Percentiles rank a stretch among this genome's conserved stretches.
These are phyloP conservation scores for Callospermophilus lateralis DNA, from an alignment of 2,113 vertebrate species.

Conservation along the genomic window DNA sequence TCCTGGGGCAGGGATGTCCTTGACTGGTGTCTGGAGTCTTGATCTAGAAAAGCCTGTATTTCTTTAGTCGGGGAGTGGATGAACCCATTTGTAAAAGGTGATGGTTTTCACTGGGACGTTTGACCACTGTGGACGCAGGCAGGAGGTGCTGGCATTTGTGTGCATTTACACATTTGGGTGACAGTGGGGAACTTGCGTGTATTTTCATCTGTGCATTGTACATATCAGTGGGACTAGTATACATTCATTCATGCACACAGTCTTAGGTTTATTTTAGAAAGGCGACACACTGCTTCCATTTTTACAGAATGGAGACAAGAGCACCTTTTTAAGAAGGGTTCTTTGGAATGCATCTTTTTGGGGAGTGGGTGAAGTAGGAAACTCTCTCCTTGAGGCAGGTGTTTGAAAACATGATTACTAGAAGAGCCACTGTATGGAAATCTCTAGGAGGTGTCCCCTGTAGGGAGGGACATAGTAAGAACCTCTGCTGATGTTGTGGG, in stretches of 20 bases:
- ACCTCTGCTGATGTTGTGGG: not conserved
- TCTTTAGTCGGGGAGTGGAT: not conserved
- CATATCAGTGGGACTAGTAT: too few species aligned
- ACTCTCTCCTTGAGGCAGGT: not conserved
- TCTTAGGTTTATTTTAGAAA: not conserved
- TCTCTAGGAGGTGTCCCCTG: not conserved
- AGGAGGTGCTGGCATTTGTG: not conserved
- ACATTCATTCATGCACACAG: too few species aligned
- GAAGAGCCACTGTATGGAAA: not conserved
- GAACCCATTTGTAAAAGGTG: not conserved
- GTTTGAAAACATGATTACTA: not conserved
- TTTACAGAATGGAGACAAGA: not conserved
- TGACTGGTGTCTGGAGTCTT: not conserved
- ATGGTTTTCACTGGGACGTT: not conserved
- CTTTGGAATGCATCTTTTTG: slow-evolving; percentile 10
- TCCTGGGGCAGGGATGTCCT: not conserved
- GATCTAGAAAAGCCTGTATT: not conserved
- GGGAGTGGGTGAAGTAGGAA: not conserved
- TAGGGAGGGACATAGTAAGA: not conserved
- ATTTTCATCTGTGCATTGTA: too few species aligned
- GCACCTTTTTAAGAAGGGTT: not conserved
- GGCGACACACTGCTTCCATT: not conserved
- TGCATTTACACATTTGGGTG: not conserved
- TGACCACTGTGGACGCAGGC: not conserved
- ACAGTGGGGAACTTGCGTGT: not conserved